Evolutionary conservation across 1,140 invertebrate species (phyloP).

Genomic region (Penaeus japonicus): DNA sequence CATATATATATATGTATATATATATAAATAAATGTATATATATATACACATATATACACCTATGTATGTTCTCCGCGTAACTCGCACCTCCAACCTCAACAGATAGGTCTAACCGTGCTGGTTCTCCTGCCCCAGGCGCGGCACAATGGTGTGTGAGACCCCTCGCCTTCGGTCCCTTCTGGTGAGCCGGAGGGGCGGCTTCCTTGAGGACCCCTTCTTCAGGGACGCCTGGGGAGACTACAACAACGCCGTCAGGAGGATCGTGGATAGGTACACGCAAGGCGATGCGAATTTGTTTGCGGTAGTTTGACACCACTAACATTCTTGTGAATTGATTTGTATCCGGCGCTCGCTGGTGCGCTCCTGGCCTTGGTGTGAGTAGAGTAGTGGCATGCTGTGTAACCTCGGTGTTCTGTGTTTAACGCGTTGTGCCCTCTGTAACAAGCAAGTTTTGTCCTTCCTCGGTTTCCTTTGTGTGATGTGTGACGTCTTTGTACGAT

Average conservation of each 20-base stretch:
- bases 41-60: not conserved
- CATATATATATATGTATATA: not conserved
- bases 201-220: conserved; percentile 59
- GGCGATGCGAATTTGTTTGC: not conserved
- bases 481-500: too few species aligned
- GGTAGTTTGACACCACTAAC: not conserved
- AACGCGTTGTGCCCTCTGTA: too few species aligned
- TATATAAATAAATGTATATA: not conserved
- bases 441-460: too few species aligned
- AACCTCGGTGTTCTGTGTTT: too few species aligned
- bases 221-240: conserved; percentile 59
- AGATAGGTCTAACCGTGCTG: not conserved
- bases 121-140: not conserved
- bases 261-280: conserved; percentile 58
- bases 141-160: conserved; percentile 55
- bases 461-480: too few species aligned
- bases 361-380: too few species aligned
- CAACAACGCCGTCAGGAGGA: conserved; percentile 57
- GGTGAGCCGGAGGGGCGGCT: conserved; percentile 52
- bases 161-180: conserved; percentile 40
- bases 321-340: not conserved
- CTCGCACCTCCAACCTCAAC: not conserved
- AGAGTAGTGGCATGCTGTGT: too few species aligned
- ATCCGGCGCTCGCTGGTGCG: not conserved
- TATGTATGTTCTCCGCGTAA: not conserved